Evolutionary conservation across 1,140 invertebrate species (phyloP).

Genomic region (Lerema accius): DNA sequence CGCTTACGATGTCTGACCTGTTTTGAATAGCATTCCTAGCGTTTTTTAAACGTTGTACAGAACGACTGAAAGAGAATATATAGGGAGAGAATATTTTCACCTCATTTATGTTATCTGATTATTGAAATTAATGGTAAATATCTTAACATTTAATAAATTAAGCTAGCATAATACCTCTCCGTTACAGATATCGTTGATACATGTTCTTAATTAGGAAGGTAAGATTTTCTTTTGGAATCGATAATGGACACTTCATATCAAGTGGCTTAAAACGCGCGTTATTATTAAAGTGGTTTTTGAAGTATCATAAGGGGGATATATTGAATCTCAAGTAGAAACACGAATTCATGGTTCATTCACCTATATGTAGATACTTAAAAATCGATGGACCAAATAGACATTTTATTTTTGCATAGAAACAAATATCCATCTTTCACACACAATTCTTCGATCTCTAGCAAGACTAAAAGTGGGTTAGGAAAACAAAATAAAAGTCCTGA

Average conservation of each 20-base stretch:
- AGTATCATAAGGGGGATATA: slow-evolving; percentile 23
- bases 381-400: too few species aligned
- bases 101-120: background rate
- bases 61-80: background rate
- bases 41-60: slow-evolving; percentile 5
- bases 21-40: slow-evolving; percentile 19
- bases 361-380: slow-evolving; percentile 9
- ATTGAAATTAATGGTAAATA: background rate
- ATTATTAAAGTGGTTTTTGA: slow-evolving; percentile 28
- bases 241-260: slow-evolving; percentile 29
- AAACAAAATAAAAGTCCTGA: too few species aligned
- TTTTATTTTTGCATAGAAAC: too few species aligned
- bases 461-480: too few species aligned
- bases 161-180: too few species aligned
- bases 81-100: background rate
- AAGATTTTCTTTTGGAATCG: slow-evolving; percentile 26
- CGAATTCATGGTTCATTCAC: slow-evolving; percentile 23
- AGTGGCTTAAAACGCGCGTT: slow-evolving; percentile 24
- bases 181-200: background rate
- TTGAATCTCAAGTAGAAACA: slow-evolving; percentile 29
- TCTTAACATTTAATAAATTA: too few species aligned
- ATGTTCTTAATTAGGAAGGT: slow-evolving; percentile 4
- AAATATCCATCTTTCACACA: too few species aligned
- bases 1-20: slow-evolving; percentile 21
- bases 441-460: too few species aligned